Conservation (phyloP, 2,797 vertebrate genomes). For the Tapera naevia region DNA sequence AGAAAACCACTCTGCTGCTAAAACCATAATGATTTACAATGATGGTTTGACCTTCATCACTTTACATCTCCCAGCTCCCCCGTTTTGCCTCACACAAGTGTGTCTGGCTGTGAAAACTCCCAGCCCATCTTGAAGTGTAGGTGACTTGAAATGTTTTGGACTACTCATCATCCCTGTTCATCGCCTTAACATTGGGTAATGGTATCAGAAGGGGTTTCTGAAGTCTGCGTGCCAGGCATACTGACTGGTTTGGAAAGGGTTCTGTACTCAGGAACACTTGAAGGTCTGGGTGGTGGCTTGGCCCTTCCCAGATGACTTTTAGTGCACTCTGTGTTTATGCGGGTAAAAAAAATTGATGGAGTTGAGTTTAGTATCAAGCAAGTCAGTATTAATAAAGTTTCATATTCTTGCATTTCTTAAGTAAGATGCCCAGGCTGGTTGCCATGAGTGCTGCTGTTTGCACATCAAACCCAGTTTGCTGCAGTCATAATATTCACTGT, state of each 20-base stretch:
- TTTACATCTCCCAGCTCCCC: not conserved
- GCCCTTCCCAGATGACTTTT: not conserved
- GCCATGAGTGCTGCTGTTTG: not conserved
- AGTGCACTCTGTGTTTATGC: not conserved
- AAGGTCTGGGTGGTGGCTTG: not conserved
- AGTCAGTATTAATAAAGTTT: not conserved
- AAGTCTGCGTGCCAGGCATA: not conserved
- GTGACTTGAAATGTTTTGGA: not conserved
- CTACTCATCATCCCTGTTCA: not conserved
- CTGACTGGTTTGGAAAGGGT: not conserved
- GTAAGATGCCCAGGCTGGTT: not conserved
- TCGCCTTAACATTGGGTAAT: not conserved
- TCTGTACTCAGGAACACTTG: not conserved
- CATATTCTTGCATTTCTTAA: not conserved
- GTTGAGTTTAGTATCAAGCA: not conserved
- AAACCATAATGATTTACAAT: not conserved
- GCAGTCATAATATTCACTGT: not conserved
- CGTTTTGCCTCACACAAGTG: accelerated
- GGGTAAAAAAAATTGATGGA: not conserved
- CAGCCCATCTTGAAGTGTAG: not conserved
- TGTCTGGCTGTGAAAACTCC: not conserved
- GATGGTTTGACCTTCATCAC: not conserved
- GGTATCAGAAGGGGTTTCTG: not conserved
- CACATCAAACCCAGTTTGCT: not conserved
- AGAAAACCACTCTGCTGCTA: not conserved